Percentiles rank a stretch among this genome's conserved stretches.
phyloP scores from a whole-genome alignment of 2,888 invertebrate genomes.

The Sesamia inferens region DNA sequence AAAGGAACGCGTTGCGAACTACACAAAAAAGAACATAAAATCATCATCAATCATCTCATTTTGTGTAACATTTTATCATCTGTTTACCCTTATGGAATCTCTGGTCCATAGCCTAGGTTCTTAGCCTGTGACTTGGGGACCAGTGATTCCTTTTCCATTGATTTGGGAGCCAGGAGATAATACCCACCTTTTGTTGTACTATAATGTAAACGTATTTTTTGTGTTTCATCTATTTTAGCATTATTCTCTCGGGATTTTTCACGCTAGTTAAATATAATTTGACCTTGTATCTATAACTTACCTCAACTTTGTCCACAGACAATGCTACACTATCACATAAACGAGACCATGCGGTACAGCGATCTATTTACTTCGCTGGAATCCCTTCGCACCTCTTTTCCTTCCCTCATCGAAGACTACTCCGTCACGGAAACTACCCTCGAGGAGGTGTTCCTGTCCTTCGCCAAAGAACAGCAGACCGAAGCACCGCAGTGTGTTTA shows the following conservation, averaged over 20 bases:
- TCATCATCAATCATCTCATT: too few species aligned
- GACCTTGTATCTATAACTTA: background rate
- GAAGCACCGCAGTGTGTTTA: background rate
- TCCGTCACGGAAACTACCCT: constrained; percentile 94
- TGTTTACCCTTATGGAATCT: too few species aligned
- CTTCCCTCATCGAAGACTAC: constrained; percentile 92
- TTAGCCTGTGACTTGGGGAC: too few species aligned
- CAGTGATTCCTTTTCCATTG: too few species aligned
- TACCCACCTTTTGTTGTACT: too few species aligned
- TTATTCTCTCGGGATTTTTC: too few species aligned
- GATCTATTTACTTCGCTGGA: constrained; percentile 91
- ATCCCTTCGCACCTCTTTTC: constrained; percentile 79
- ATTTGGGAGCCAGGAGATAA: too few species aligned
- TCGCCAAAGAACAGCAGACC: constrained; percentile 71
- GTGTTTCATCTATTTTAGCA: background rate
- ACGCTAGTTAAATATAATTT: background rate
- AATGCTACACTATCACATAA: constrained; percentile 92
- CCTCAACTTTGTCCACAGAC: constrained; percentile 79
- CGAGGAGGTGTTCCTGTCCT: constrained; percentile 93
- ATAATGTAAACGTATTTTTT: background rate
- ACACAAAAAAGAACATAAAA: too few species aligned
- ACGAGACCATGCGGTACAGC: constrained; percentile 90
- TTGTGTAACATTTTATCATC: too few species aligned
- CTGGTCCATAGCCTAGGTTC: too few species aligned
- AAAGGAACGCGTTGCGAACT: too few species aligned